Evolutionary conservation across 2,113 vertebrate genomes (phyloP).

Genomic region (Buteo buteo): DNA sequence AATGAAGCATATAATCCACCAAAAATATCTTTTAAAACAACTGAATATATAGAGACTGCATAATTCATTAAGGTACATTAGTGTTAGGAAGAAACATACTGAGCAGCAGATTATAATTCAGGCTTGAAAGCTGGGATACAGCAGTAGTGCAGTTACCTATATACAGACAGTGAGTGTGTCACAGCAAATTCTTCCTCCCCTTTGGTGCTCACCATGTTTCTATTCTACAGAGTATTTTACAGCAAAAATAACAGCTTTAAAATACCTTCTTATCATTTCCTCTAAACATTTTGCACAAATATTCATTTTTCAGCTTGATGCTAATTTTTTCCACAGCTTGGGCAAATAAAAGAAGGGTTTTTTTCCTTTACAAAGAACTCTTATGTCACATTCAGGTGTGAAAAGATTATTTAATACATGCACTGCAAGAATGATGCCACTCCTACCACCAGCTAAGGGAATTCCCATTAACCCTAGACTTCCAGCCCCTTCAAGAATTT

Average conservation of each 20-base stretch:
- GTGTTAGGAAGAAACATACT: background rate
- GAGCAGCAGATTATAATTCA: background rate
- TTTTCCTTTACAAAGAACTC: background rate
- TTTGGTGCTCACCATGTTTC: background rate
- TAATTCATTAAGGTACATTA: background rate
- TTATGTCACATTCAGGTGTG: background rate
- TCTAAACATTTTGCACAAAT: background rate
- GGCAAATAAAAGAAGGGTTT: background rate
- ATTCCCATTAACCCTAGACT: background rate
- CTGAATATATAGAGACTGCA: background rate
- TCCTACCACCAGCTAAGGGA: background rate
- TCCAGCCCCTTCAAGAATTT: background rate
- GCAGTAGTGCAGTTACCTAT: background rate
- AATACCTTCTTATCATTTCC: background rate
- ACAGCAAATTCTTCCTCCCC: background rate
- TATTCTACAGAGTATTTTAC: background rate
- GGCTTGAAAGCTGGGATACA: background rate
- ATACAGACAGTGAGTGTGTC: background rate
- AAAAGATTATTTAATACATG: background rate
- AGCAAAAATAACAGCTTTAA: background rate
- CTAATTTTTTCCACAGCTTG: background rate
- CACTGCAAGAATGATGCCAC: background rate
- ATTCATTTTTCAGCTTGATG: background rate
- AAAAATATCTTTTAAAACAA: background rate
- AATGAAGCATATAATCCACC: background rate